Base-by-base conservation (phyloP, 2,888 invertebrate species). In the Nomada flava region DNA sequence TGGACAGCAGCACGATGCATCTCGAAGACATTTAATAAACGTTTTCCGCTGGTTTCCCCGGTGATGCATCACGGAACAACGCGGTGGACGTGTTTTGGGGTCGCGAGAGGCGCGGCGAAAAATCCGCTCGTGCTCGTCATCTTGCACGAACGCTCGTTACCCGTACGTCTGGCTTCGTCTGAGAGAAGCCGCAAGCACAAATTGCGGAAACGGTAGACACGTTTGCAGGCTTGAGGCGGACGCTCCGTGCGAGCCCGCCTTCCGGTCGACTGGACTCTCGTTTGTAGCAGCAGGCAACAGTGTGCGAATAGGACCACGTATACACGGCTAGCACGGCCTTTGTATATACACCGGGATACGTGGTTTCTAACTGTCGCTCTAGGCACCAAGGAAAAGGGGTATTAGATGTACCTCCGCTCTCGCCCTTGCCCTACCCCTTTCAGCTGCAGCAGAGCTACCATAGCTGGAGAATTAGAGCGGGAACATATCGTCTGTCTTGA, bases 391-490 rank as follows among this genome's bases (percentile, higher is more conserved):
- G 82, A 71, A 80, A 69, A 74, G 59, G 65, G 71, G 72, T 75
- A 77, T 85, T 72, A 73, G 79, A 73, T 57, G 53, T 20, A 26
- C 63, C 47, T 26, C 42, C n/a, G n/a, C 36, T 55, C 26, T 11
- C 52, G 11, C 60, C n/a, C 72, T 60, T 15, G 10, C 11, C 18
- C 20, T 7, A 4, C 29, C 60, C 50, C 55, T 68, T 73, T 53
- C 42, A n/a, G 29, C 72, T 18, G n/a, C 26, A 29, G 20, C 76
- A 52, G 67, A 72, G 65, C 78, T 52, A 75, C 77, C 72, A 70
- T 77, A 74, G 79, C 62, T 23, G 3, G 80, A 59, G 87, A 87
- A 87, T 84, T 87, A 82, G 87, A 84, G 86, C 86, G 87, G 84
- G 88, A 88, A 88, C 80, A 36, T 88, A 86, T 76, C 81, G 76